Evolutionary conservation across 2,888 invertebrate species (phyloP), one percentile per base, ranked within the genome.

Genomic region (Fragum fragum): DNA sequence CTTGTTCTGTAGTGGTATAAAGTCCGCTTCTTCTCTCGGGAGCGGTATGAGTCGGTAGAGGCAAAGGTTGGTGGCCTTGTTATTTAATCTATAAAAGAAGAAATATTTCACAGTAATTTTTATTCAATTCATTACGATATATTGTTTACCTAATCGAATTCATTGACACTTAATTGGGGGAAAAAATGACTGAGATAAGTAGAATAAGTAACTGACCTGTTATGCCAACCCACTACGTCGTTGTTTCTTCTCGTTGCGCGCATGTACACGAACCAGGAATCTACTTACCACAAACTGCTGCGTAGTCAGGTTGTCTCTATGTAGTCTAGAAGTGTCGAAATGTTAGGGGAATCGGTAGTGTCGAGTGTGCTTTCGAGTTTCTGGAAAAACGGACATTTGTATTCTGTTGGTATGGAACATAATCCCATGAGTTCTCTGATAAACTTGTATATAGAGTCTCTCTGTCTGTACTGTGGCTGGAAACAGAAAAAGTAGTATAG

Each of bases 311-410:
- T 57, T 9, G 26, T 7, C 26, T 57, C 14, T 23, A 57, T 14
- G 7, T 57, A 57, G 0, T 7, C 28, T 3, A 57, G 7, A 1
- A 57, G 57, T 26, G 1, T 23, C 11, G 23, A 6, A 1, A 57
- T 2, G 3, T 57, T 3, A 5, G 57, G 57, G 2, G 57, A 7
- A 5, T 57, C 57, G 18, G 21, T 73, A n/a, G 21, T 1, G 9
- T 69, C 63, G 9, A 68, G 59, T n/a, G 29, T n/a, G 1, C 52
- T 32, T 14, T 36, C 23, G 11, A 85, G 72, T 11, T 36, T 26
- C 0, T 76, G 14, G 63, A 85, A 81, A 9, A 81, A 76, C 21
- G 55, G 26, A 5, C 3, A 1, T 5, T 68, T 85, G 61, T 85
- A 55, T 53, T 36, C 14, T 7, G 26, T 21, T 11, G 81, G 81